Conservation (phyloP, 2,113 vertebrate species). For the Polypterus bichir region DNA sequence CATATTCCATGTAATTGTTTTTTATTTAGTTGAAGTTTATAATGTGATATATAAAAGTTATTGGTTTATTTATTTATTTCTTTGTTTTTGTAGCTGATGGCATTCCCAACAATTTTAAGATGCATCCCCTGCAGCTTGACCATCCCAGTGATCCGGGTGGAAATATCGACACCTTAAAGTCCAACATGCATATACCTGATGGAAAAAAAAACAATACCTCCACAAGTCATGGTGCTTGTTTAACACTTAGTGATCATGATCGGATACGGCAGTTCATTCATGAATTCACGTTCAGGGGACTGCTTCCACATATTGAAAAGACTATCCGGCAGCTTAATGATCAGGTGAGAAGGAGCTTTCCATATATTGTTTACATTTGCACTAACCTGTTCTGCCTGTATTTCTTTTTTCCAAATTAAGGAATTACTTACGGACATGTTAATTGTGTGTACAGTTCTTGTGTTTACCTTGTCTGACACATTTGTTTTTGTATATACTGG, state of each 20-base stretch:
- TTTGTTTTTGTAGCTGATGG: constrained; percentile 40
- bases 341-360: constrained; percentile 55
- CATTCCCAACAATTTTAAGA: constrained; percentile 52
- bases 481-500: no score
- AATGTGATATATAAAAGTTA: no score
- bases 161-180: constrained; percentile 40
- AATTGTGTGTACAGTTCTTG: no score
- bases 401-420: not conserved
- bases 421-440: no score
- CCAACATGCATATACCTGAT: constrained; percentile 33
- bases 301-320: constrained; percentile 91
- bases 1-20: no score
- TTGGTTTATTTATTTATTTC: not conserved
- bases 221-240: constrained; percentile 64
- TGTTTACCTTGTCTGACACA: no score
- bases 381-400: not conserved
- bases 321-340: constrained; percentile 93
- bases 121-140: constrained; percentile 72
- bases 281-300: constrained; percentile 90
- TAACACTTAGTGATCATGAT: constrained; percentile 89
- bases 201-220: constrained; percentile 47
- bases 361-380: not conserved
- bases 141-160: constrained; percentile 35
- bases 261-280: constrained; percentile 91
- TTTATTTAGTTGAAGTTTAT: no score